Percentiles rank a stretch among this genome's conserved stretches.
These are phyloP conservation scores for Cottoperca gobio DNA, from an alignment of 2,797 vertebrate genomes.

Conservation along the genomic window DNA sequence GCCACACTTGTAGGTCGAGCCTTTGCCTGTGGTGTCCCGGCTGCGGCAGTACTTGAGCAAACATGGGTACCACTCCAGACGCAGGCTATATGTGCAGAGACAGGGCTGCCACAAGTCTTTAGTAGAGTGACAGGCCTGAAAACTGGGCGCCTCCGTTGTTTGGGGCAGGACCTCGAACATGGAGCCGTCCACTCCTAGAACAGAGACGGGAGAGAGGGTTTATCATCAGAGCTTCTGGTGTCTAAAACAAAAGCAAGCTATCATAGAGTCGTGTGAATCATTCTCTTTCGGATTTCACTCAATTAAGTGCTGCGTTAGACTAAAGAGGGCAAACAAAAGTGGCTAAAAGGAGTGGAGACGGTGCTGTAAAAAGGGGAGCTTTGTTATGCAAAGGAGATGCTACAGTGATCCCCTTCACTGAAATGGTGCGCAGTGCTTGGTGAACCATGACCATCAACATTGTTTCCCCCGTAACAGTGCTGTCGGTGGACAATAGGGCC, in stretches of 20 bases:
- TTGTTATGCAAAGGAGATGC: constrained; percentile 80
- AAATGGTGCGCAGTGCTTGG: constrained; percentile 56
- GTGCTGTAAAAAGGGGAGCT: constrained; percentile 53
- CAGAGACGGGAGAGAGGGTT: constrained; percentile 21
- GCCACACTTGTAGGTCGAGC: constrained; percentile 94
- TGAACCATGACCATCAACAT: constrained; percentile 76
- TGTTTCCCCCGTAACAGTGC: constrained; percentile 70
- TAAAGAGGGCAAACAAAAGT: constrained; percentile 42
- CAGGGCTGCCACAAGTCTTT: constrained; percentile 91
- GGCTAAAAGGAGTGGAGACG: constrained; percentile 38
- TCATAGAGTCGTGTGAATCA: constrained; percentile 24
- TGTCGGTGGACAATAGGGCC: constrained; percentile 66
- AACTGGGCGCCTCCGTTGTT: constrained; percentile 74
- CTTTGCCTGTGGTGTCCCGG: constrained; percentile 85
- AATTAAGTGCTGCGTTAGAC: constrained; percentile 51
- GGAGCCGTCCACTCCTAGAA: constrained; percentile 90
- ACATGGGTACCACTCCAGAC: constrained; percentile 97
- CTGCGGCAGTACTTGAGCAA: constrained; percentile 95
- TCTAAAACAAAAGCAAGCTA: constrained; percentile 47
- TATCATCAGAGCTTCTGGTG: constrained; percentile 13
- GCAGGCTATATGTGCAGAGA: constrained; percentile 90
- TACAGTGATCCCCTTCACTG: constrained; percentile 61
- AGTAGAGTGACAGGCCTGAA: constrained; percentile 86
- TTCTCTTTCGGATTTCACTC: constrained; percentile 39
- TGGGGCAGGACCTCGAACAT: constrained; percentile 92